These are phyloP conservation scores for Thunnus thynnus DNA, from an alignment of 2,113 vertebrate species.

Conservation along the genomic window DNA sequence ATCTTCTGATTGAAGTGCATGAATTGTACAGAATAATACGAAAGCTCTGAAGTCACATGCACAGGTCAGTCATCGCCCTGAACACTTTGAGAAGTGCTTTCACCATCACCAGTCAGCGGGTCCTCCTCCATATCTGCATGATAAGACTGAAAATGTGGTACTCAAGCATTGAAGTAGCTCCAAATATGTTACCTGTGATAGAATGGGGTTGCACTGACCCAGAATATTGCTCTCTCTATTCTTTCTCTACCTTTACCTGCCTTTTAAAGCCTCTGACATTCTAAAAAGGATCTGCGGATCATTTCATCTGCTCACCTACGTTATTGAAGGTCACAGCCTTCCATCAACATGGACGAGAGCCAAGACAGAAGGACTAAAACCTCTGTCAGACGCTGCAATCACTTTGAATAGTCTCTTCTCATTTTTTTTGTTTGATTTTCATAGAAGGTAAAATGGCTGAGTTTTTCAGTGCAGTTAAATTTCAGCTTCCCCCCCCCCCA, in stretches of 20 bases:
- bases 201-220: conserved; percentile 8
- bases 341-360: background rate
- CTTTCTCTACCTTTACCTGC: background rate
- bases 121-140: background rate
- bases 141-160: no score
- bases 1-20: background rate
- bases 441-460: background rate
- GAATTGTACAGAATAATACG: background rate
- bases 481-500: no score
- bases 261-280: conserved; percentile 6
- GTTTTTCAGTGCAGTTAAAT: background rate
- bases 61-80: no score
- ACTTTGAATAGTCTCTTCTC: background rate
- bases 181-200: background rate
- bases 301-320: background rate
- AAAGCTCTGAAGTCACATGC: background rate
- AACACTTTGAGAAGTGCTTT: background rate
- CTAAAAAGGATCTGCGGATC: background rate
- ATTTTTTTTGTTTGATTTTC: background rate
- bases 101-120: background rate
- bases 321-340: background rate
- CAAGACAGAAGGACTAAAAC: background rate
- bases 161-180: no score
- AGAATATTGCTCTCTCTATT: background rate
- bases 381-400: background rate